Evolutionary conservation across 2,113 vertebrate species (phyloP).

Genomic region (Ahaetulla prasina): DNA sequence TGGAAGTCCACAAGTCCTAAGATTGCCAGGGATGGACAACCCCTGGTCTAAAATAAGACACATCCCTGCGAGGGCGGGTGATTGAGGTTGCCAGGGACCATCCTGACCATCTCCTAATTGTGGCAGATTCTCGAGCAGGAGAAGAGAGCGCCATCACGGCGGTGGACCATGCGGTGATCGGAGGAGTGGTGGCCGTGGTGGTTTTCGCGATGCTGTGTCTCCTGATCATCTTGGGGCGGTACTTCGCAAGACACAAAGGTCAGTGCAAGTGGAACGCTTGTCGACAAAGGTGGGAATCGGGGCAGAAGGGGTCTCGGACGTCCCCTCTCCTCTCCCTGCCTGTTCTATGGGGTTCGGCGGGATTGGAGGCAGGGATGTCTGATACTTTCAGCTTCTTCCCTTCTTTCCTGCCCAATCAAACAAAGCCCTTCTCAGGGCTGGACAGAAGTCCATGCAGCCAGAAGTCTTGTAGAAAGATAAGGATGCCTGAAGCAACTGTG

Average conservation of each 20-base stretch:
- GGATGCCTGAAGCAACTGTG: background rate
- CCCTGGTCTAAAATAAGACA: background rate
- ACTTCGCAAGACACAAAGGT: conserved; percentile 99
- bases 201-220: conserved; percentile 98
- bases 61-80: background rate
- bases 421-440: too few relatives aligned
- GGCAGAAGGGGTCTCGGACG: background rate
- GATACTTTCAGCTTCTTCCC: background rate
- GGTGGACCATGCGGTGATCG: conserved; percentile 96
- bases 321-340: background rate
- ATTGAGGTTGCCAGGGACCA: background rate
- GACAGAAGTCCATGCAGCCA: background rate
- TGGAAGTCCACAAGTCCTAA: background rate
- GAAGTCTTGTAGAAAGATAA: background rate
- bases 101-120: conserved; percentile 48
- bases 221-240: conserved; percentile 95
- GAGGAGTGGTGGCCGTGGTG: conserved; percentile 95
- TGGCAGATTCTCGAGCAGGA: conserved; percentile 90
- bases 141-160: conserved; percentile 83
- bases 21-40: background rate
- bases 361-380: too few relatives aligned
- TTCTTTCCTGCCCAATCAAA: background rate
- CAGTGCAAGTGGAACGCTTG: background rate
- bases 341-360: background rate
- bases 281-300: accelerated